phyloP scores from a whole-genome alignment of 1,140 invertebrate species.

The Scaptomyza hsui region DNA sequence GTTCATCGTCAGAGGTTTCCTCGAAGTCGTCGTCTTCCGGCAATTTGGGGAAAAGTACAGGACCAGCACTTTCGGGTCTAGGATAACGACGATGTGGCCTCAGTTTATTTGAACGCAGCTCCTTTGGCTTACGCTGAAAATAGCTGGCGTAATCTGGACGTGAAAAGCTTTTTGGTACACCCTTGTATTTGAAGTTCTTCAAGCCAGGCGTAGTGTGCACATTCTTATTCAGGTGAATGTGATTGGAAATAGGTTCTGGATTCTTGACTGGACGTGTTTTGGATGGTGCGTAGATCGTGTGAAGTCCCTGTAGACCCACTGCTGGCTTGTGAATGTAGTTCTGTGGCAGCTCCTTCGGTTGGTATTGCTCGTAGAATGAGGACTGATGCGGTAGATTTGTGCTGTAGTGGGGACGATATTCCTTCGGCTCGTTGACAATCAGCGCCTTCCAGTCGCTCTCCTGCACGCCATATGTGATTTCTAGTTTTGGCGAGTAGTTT shows the following conservation, averaged over 20 bases:
- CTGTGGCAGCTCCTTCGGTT: constrained; percentile 65
- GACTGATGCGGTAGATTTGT: constrained; percentile 56
- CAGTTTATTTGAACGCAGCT: constrained; percentile 28
- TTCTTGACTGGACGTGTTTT: constrained; percentile 45
- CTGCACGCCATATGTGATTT: constrained; percentile 55
- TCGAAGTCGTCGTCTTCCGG: constrained; percentile 51
- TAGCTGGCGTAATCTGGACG: constrained; percentile 76
- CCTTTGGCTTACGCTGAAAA: constrained; percentile 78
- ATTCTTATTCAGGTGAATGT: constrained; percentile 69
- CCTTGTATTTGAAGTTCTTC: constrained; percentile 79
- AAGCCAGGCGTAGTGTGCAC: constrained; percentile 82
- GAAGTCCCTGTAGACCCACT: constrained; percentile 41
- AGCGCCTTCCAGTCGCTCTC: constrained; percentile 78
- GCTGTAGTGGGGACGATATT: constrained; percentile 64
- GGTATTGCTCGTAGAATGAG: constrained; percentile 60
- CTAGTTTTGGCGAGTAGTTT: constrained; percentile 49
- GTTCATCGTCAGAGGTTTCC: constrained; percentile 54
- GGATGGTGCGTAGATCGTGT: constrained; percentile 59
- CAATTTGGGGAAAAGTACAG: constrained; percentile 60
- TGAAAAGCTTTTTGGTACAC: constrained; percentile 51
- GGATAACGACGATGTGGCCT: constrained; percentile 15
- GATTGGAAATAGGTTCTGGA: constrained; percentile 62
- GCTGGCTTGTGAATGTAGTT: constrained; percentile 67
- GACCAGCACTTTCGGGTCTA: constrained; percentile 43
- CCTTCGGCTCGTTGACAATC: constrained; percentile 68